Evolutionary conservation across 2,888 invertebrate species (phyloP), one percentile per base, ranked within the genome.

Genomic region (Pheosia tremula): DNA sequence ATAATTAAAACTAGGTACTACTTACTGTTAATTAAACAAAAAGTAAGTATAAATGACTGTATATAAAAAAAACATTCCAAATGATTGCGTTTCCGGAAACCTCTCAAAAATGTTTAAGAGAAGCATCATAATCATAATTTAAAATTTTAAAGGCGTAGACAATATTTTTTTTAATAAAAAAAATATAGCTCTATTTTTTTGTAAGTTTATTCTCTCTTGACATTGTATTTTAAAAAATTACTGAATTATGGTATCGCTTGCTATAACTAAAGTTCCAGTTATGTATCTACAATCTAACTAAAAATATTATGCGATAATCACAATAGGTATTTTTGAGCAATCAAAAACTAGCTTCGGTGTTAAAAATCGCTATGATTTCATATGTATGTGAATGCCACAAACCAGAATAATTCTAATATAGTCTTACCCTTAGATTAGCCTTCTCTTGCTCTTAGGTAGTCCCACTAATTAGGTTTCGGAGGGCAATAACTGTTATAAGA

Each of bases 81-180:
- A 80, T 66, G 56, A 76, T 77, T 78, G 81, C 74, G 69, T 76
- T 77, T 71, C 49, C 66, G 68, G 71, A 79, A 78, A 73, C 70
- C 71, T 66, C 47, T 74, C 54, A 67, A 72, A 57, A 67, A 75
- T 37, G 61, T 37, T n/a, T 59, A 54, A 63, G 63, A 69, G 62
- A 54, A 63, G 54, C 63, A 52, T 7, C 36, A 36, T 24, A 8
- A 52, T 52, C 9, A n/a, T 49, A 36, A 36, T 52, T 6, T 53
- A n/a, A 4, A 11, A 52, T 52, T 24, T 24, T 52, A 3, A 37
- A 10, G 36, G 53, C 53, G 10, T 2, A 53, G 24, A 24, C 50
- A 24, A 50, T 0, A 50, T 24, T 24, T 24, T 8, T 50, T 50
- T 24, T 24, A 7, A 50, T 5, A 49, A 49, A 49, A 13, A 49